Evolutionary conservation across 2,797 vertebrate genomes (phyloP), one percentile per base, ranked within the genome.

Genomic region (Lepidocolaptes lacrymiger): DNA sequence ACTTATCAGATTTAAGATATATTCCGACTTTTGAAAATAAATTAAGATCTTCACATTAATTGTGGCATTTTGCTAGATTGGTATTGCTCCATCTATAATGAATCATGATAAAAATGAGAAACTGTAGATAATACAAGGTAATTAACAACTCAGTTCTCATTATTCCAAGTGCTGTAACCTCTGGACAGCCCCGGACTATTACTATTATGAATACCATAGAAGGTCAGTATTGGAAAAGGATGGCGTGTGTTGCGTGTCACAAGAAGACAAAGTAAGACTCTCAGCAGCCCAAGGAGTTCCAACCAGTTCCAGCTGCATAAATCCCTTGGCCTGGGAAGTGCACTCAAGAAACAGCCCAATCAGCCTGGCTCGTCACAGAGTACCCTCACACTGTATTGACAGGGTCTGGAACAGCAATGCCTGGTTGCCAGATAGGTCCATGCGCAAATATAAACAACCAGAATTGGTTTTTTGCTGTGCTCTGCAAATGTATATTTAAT

Each of bases 51-150:
- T 84, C 21, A 28, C 17, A 69, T 34, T 56, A 64, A 63, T 54
- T 34, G 41, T 28, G 32, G 48, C 61, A 88, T 91, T 92, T 88
- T 89, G 28, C 44, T 69, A 39, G 43, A 81, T 22, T 63, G 34
- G 12, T 37, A 72, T 12, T 79, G 67, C 75, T 78, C 30, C 6
- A 76, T 37, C 39, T 55, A 10, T 58, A 87, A 2, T 28, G 54
- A 83, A 77, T 85, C 90, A 46, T 7, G 81, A 48, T 14, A 72
- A 91, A 93, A 89, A 93, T 39, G 5, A 84, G 76, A 88, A 91
- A 77, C 41, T 22, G 30, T 41, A 84, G 34, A 52, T 92, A 95
- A 85, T 10, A 30, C 19, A 61, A 86, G 36, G 55, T 71, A 63
- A 88, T 73, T 56, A 74, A 61, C 76, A 90, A 76, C 30, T 32